Evolutionary conservation across 2,888 invertebrate genomes (phyloP).

Genomic region (Thera britannica): DNA sequence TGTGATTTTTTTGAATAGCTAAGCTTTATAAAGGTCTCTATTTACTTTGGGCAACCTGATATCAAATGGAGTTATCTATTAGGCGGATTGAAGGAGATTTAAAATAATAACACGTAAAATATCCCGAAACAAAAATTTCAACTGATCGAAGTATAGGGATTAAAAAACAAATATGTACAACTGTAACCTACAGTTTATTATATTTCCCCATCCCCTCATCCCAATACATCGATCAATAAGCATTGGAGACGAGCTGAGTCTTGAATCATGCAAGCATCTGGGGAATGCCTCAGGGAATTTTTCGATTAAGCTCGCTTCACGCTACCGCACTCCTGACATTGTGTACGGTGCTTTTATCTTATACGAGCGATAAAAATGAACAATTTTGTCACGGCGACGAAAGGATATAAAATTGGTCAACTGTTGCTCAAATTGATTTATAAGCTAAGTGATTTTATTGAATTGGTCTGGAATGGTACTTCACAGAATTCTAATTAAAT

Average conservation of each 20-base stretch:
- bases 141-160: too few relatives aligned
- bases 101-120: too few relatives aligned
- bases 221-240: constrained; percentile 34
- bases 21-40: too few relatives aligned
- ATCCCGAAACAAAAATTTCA: too few relatives aligned
- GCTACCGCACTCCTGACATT: constrained; percentile 39
- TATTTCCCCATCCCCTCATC: constrained; percentile 11
- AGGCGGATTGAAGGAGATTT: too few relatives aligned
- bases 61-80: too few relatives aligned
- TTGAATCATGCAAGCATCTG: constrained; percentile 59
- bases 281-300: constrained; percentile 58
- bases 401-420: neutral
- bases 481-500: too few relatives aligned
- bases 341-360: constrained; percentile 45
- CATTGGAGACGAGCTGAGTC: constrained; percentile 43
- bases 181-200: constrained; percentile 1
- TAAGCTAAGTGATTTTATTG: too few relatives aligned
- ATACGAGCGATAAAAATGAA: constrained; percentile 18
- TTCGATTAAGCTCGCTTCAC: constrained; percentile 59
- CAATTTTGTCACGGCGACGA: neutral
- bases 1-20: too few relatives aligned
- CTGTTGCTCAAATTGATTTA: neutral
- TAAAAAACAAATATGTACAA: neutral
- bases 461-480: too few relatives aligned
- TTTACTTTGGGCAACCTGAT: too few relatives aligned